Base-by-base conservation (phyloP, 2,888 invertebrate genomes). In the Cataglyphis rosenhaueri region DNA sequence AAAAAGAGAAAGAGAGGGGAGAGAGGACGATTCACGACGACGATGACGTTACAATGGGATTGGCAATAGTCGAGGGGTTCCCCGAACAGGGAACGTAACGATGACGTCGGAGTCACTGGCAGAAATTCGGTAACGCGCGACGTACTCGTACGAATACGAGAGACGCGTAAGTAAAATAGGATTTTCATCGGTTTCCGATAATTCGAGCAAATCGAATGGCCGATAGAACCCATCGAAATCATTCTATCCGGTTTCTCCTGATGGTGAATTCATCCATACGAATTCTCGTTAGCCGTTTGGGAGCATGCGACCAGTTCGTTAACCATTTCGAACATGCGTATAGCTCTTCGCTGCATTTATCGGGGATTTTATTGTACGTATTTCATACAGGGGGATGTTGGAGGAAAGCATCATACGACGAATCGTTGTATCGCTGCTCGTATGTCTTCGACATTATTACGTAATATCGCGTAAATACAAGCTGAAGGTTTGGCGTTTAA, bases 141-240 rank as follows among this genome's bases (percentile, higher is more conserved):
- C 87, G 82, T 79, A 76, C 55, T 79, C 81, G 86, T 52, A 76
- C 81, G 89, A 87, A 78, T 84, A 21, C 62, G 84, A 73, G 84
- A 73, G 84, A 84, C 79, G 84, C 84, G 52, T 52, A 70, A 82
- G 79, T 73, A 64, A 88, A 87, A 89, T 88, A 89, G 89, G 89
- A 88, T 89, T 89, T 89, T 75, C 82, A 88, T 89, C 88, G 88
- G 86, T 89, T 88, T 88, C 86, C 88, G 85, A 89, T 89, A 89
- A 89, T 88, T 90, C 83, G 84, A 61, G 71, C 65, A 75, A 88
- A 89, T 89, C 86, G 88, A 81, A 85, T 85, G 83, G 82, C 82
- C 88, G 89, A 88, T 86, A 86, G 71, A 81, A 68, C 75, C 66
- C 81, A 44, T 44, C 79, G 74, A 59, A 83, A 87, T 89, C 83